Evolutionary conservation across 2,113 vertebrate genomes (phyloP), one percentile per base, ranked within the genome.

Genomic region (Eublepharis macularius): DNA sequence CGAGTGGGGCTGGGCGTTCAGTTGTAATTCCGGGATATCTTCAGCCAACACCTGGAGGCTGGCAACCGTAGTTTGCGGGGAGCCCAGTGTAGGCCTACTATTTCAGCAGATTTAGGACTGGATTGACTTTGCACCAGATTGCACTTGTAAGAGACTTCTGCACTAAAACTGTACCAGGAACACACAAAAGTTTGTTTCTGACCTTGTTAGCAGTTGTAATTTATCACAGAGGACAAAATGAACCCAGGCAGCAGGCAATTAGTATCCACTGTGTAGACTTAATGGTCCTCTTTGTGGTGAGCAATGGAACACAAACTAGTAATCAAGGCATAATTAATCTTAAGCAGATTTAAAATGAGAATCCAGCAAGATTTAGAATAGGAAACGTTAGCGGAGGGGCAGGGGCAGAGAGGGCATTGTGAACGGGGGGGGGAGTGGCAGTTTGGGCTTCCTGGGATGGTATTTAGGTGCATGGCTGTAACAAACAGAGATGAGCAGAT

Each of bases 261-360:
- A 95, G 93, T 54, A 76, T 93, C 85, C 84, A 87, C 92, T 92
- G 88, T 93, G 92, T 92, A 91, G 90, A 92, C 90, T 87, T 94
- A 94, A 93, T 94, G 93, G 89, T 90, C 91, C 91, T 92, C 90
- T 93, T 93, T 92, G 88, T 93, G 90, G 88, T 93, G 93, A 94
- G 93, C 91, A 92, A 90, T 93, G 92, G 94, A 91, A 95, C 90
- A 94, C 90, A 78, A 93, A 89, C 93, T 90, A 76, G 90, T 93
- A 95, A 94, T 94, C 93, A 93, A 91, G 87, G 86, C 86, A 80
- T 93, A 90, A 93, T 95, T 95, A 93, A 87, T 94, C 93, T 94
- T 92, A 89, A 85, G 80, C 90, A 94, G 91, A 92, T 93, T 93
- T 86, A 86, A 89, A 77, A 82, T 75, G 81, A 4, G 0, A 90